Conservation (phyloP, 92 coral and sea anemone species). For the Phenganax stokvisi region DNA sequence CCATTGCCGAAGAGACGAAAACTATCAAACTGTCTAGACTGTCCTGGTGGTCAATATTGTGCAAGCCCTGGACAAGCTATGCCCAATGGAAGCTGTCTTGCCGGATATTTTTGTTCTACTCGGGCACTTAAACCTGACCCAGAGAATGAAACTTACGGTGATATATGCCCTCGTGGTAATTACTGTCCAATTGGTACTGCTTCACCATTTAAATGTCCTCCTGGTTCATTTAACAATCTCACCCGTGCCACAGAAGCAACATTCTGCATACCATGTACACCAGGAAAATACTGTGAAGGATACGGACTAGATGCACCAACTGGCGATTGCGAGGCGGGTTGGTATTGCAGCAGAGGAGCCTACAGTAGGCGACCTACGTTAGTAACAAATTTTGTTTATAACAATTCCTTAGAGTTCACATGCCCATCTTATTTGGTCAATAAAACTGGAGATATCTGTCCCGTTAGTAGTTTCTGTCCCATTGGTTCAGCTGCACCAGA, state of each 20-base stretch:
- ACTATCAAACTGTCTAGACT: slow-evolving; percentile 66
- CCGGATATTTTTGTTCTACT: slow-evolving; percentile 78
- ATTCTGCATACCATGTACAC: slow-evolving; percentile 79
- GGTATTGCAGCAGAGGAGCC: slow-evolving; percentile 84
- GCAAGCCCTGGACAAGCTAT: slow-evolving; percentile 66
- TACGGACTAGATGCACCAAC: slow-evolving; percentile 71
- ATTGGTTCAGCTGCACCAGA: slow-evolving; percentile 69
- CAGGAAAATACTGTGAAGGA: slow-evolving; percentile 87
- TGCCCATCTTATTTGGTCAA: slow-evolving; percentile 95
- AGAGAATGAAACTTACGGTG: slow-evolving; percentile 63
- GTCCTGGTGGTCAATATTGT: slow-evolving; percentile 88
- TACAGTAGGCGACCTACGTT: slow-evolving; percentile 71
- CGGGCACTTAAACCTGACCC: slow-evolving; percentile 85
- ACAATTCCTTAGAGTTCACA: slow-evolving; percentile 77
- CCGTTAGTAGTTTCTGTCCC: slow-evolving; percentile 76
- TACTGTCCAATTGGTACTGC: slow-evolving; percentile 77
- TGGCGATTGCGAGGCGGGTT: slow-evolving; percentile 84
- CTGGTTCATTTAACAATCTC: slow-evolving; percentile 84
- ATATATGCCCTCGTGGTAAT: slow-evolving; percentile 74
- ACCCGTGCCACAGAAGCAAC: slow-evolving; percentile 71
- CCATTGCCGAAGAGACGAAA: slow-evolving; percentile 65
- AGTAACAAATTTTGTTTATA: slow-evolving; percentile 43
- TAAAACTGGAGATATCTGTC: slow-evolving; percentile 88
- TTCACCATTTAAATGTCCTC: slow-evolving; percentile 95
- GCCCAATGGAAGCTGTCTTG: slow-evolving; percentile 81